phyloP scores from a whole-genome alignment of 2,113 vertebrate species.

The Calonectris borealis region DNA sequence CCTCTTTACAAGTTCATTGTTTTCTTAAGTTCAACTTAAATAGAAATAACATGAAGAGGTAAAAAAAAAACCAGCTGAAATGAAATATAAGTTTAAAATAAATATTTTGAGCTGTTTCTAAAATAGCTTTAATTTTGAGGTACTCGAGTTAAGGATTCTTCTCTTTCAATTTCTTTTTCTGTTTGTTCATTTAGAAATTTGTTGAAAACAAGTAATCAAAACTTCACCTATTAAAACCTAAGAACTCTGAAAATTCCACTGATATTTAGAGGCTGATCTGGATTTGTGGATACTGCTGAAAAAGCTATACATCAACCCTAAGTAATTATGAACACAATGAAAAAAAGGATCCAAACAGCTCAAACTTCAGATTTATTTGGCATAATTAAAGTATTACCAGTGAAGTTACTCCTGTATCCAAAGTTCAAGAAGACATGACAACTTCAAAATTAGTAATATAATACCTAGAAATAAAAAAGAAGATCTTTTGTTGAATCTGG shows the following conservation, averaged over 20 bases:
- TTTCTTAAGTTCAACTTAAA: neutral
- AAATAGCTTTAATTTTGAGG: neutral
- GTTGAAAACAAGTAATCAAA: neutral
- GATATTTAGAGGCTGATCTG: neutral
- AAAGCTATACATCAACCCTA: neutral
- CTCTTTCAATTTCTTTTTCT: neutral
- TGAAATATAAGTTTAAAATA: neutral
- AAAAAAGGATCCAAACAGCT: neutral
- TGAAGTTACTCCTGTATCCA: neutral
- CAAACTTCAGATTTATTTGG: neutral
- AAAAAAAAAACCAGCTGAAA: neutral
- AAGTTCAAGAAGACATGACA: neutral
- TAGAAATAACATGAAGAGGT: neutral
- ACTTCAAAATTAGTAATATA: neutral
- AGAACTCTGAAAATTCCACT: neutral
- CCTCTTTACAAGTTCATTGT: neutral
- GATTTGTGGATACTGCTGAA: neutral
- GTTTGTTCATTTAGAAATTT: neutral
- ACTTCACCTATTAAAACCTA: neutral
- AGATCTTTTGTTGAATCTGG: neutral
- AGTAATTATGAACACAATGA: neutral
- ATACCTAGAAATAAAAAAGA: neutral
- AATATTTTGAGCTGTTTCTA: neutral
- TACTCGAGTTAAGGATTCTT: neutral
- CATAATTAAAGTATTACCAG: neutral